Evolutionary conservation across 2,888 invertebrate genomes (phyloP), one percentile per base, ranked within the genome.

Genomic region (Sialis lutaria): DNA sequence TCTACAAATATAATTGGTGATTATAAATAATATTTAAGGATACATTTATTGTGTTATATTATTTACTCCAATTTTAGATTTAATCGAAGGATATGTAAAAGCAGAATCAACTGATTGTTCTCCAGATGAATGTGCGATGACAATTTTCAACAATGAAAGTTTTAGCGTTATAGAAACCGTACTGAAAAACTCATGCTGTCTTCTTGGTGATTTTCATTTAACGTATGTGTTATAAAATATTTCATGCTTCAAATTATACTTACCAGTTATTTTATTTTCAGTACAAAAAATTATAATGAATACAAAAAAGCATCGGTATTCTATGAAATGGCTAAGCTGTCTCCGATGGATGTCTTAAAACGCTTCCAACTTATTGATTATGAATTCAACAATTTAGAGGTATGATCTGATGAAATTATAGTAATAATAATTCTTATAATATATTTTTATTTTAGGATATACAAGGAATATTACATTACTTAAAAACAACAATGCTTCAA

Each of bases 141-240:
- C n/a, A 10, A 37, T 37, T 37, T 4, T 22, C 22, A 22, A 22
- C 22, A 22, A 10, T 10, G 42, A 42, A 22, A 42, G 10, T 53
- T 9, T 52, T 52, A 37, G 44, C 40, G 6, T 52, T 53, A 7
- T 54, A 53, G 10, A 44, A 1, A 64, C 65, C 33, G 58, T 60
- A 5, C 74, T 70, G 53, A 60, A 66, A 51, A 68, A 69, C 44
- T 73, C 73, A 1, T 75, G 74, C 53, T 70, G 70, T 2, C 58
- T 76, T 5, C 58, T 77, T 30, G 75, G 67, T 1, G 75, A 77
- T 53, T 73, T 70, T 56, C 74, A 68, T 53, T 63, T 74, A 22
- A 66, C 65, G 62, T 70, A 66, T 42, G 66, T 43, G 22, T 6
- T 40, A 35, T 9, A 9, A 35, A 9, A 9, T 35, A 37, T 40